Evolutionary conservation across 2,888 invertebrate species (phyloP), one percentile per base, ranked within the genome.

Genomic region (Ametastegia equiseti): DNA sequence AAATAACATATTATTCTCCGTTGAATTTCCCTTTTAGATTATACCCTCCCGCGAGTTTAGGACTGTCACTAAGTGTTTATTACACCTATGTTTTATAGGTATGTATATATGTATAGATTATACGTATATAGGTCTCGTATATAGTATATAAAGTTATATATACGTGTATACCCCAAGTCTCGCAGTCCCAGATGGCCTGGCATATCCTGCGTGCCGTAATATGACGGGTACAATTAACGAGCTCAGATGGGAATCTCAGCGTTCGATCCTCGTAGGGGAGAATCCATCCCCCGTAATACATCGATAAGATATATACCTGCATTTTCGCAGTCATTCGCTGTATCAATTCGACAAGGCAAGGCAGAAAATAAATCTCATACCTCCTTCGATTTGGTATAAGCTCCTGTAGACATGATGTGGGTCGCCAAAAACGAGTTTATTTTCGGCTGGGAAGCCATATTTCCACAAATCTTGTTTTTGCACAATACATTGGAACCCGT

Each of bases 221-320:
- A 75, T 54, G 75, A 75, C 54, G 75, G 54, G 54, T 75, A 50
- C 36, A 75, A 75, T 75, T 75, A 75, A 75, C 75, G 75, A 50
- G 36, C 75, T 50, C 30, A 33, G 54, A 75, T 75, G 33, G 54
- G 54, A 75, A 75, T 75, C 75, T 75, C 50, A 75, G 75, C 50
- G 54, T 11, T 19, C 45, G 47, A 47, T 47, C 42, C 15, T 47
- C 75, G 54, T 45, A 23, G 33, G 33, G 15, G 50, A 36, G 50
- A 36, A 54, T 75, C 54, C n/a, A 45, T 42, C 47, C 47, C 47
- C 15, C 30, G 47, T 67, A 9, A 39, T 65, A 36, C 36, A 65
- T 39, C 65, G 65, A 65, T 65, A 54, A 54, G 19, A 54, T 11
- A 11, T 19, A 54, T 54, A 54, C n/a, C n/a, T n/a, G n/a, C n/a